Conservation (phyloP, 2,113 vertebrate species). For the Pluvialis apricaria region DNA sequence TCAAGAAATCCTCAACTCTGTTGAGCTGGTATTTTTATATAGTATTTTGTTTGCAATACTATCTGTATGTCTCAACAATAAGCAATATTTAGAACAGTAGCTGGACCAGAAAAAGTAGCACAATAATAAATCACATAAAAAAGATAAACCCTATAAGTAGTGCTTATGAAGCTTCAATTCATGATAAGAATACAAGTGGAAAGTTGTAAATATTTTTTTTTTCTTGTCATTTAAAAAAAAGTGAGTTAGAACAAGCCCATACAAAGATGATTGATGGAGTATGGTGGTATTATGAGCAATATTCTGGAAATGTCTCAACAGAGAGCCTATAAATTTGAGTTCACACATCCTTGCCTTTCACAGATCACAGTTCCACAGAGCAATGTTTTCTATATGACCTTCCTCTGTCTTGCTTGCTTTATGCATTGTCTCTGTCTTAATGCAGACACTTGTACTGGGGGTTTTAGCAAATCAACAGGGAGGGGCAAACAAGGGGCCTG, state of each 20-base stretch:
- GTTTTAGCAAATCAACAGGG: background rate
- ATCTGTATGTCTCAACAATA: background rate
- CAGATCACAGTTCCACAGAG: background rate
- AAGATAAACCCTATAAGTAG: background rate
- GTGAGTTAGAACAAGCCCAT: background rate
- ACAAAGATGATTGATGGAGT: slow-evolving; percentile 1
- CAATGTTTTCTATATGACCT: background rate
- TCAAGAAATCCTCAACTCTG: background rate
- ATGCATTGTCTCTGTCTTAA: background rate
- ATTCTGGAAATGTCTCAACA: slow-evolving; percentile 13
- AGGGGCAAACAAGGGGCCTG: background rate
- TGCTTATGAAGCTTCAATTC: background rate
- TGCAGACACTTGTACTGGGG: background rate
- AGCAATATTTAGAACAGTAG: background rate
- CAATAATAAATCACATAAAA: background rate
- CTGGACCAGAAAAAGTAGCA: background rate
- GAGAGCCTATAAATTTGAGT: slow-evolving; percentile 24
- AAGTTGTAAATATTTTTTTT: background rate
- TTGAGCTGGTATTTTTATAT: background rate
- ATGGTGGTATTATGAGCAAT: background rate
- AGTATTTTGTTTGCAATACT: background rate
- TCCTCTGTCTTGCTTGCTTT: background rate
- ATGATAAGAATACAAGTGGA: background rate
- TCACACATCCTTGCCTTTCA: slow-evolving; percentile 12
- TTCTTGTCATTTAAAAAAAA: background rate